Percentiles rank a stretch among this genome's conserved stretches.
Conservation (phyloP, 2,888 invertebrate species). For the Pachymerium ferrugineum region DNA sequence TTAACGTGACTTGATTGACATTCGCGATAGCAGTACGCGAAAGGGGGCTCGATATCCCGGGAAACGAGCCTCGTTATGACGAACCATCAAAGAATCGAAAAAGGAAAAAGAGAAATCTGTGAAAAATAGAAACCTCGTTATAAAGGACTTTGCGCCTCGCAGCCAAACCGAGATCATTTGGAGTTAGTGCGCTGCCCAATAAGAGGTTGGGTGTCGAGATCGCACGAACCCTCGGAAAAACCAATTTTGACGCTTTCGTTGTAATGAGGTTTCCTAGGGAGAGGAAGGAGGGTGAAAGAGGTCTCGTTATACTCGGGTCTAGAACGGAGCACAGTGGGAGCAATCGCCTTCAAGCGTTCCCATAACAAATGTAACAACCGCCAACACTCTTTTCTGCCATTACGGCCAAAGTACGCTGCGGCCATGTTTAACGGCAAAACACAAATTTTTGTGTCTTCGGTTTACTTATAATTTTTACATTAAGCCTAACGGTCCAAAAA, state of each 20-base stretch:
- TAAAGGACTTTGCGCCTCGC: not conserved
- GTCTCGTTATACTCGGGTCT: constrained; percentile 27
- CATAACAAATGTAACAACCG: constrained; percentile 27
- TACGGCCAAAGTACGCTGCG: not conserved
- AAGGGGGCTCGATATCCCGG: constrained; percentile 26
- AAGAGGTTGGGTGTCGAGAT: constrained; percentile 16
- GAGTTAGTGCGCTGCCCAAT: constrained; percentile 6
- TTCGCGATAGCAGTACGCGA: constrained; percentile 22
- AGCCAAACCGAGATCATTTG: not conserved
- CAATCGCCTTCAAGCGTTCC: constrained; percentile 27
- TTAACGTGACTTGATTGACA: constrained; percentile 27
- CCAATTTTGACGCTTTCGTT: not conserved
- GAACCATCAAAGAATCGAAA: not conserved
- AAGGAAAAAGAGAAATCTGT: not conserved
- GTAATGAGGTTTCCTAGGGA: not conserved
- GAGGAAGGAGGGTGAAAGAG: constrained; percentile 23
- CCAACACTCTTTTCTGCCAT: constrained; percentile 12
- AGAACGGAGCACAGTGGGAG: constrained; percentile 16
- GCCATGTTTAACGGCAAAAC: not conserved
- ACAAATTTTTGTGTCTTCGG: not conserved
- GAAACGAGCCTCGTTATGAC: not conserved
- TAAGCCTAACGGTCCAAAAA: too few relatives aligned
- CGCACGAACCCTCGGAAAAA: not conserved
- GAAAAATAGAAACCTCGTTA: not conserved
- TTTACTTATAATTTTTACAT: not conserved